Conservation (phyloP, 2,797 vertebrate species). For the Lophius americanus region DNA sequence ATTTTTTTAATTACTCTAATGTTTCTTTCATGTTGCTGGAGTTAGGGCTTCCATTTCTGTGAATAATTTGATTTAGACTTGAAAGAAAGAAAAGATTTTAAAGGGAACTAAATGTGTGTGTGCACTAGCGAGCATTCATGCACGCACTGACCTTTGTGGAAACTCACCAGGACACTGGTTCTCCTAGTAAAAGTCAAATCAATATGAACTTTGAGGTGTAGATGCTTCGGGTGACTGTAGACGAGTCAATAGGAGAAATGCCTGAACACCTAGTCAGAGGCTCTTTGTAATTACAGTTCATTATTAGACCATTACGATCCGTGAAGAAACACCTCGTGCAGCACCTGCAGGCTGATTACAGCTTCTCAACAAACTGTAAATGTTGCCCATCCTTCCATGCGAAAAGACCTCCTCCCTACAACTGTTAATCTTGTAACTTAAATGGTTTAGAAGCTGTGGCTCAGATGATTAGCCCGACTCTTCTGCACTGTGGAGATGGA, state of each 20-base stretch:
- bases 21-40: too few species aligned
- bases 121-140: constrained; percentile 18
- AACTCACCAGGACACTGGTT: constrained; percentile 13
- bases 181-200: constrained; percentile 52
- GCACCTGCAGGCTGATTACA: constrained; percentile 19
- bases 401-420: constrained; percentile 24
- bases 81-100: too few species aligned
- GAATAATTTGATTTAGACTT: too few species aligned
- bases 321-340: constrained; percentile 18
- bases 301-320: constrained; percentile 68
- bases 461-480: constrained; percentile 64
- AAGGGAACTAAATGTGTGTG: background rate
- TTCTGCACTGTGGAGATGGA: constrained; percentile 35
- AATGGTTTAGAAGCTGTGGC: constrained; percentile 52
- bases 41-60: too few species aligned
- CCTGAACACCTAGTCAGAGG: constrained; percentile 34
- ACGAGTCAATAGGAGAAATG: constrained; percentile 59
- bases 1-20: too few species aligned
- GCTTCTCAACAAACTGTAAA: constrained; percentile 26
- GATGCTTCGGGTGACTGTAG: constrained; percentile 57
- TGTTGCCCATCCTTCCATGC: constrained; percentile 14
- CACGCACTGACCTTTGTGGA: background rate
- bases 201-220: constrained; percentile 54
- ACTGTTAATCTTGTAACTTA: constrained; percentile 62
- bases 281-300: constrained; percentile 60